Evolutionary conservation across 1,140 invertebrate genomes (phyloP), one percentile per base, ranked within the genome.

Genomic region (Aphidius ervi): DNA sequence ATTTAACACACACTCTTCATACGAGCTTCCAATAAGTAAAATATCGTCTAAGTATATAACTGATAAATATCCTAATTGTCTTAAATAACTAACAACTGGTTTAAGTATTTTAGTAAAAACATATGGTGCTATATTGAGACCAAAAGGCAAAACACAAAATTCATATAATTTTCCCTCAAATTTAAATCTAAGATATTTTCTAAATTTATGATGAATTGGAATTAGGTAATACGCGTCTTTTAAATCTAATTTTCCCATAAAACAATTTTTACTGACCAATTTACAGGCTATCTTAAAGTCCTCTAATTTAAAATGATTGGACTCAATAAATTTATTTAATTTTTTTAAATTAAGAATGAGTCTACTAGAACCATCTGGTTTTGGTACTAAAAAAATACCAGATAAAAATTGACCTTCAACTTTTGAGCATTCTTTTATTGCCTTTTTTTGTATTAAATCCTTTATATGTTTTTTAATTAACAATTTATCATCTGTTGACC

Each of bases 101-200:
- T 63, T 59, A 37, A 65, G 37, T 5, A 65, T 23, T 40, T 65
- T 65, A 20, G 61, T 65, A 43, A 65, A 65, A 9, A 58, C 53
- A 53, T 45, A 61, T 10, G 63, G 63, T 20, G 55, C 56, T 10
- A 56, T 40, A 10, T 46, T 47, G n/a, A 61, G 48, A n/a, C 59
- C 63, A 43, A 61, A 64, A 8, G 63, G 59, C 16, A 64, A 49
- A 52, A 59, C 61, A 2, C 46, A 50, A 50, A 64, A 64, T 40
- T 64, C 55, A 49, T 61, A 64, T 4, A 64, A 50, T 42, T 42
- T 37, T n/a, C 56, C 56, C 6, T 54, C 46, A 16, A 61, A 64
- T 42, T 37, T 50, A 45, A 64, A 64, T 50, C 59, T 55, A 40
- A 64, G 48, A 46, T 56, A 62, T 56, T 43, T 61, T 16, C 59